Conservation (phyloP, 2,888 invertebrate genomes). For the Sinodicranocentrus sp. region DNA sequence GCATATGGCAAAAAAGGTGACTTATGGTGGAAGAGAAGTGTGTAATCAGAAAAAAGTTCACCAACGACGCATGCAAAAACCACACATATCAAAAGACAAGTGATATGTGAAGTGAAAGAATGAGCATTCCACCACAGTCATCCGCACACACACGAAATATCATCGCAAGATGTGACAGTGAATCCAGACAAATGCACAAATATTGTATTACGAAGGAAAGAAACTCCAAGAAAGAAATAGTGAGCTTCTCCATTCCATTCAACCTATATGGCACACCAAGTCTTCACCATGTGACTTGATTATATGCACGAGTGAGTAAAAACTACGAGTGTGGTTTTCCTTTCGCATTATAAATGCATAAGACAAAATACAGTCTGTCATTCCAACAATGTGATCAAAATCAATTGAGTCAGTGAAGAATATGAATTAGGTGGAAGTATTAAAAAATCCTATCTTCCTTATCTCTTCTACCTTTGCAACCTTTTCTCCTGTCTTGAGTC, state of each 20-base stretch:
- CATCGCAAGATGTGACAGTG: constrained; percentile 23
- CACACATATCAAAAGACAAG: constrained; percentile 14
- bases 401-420: constrained; percentile 18
- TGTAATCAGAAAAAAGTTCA: background rate
- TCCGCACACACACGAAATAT: background rate
- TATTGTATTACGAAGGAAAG: background rate
- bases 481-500: background rate
- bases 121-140: constrained; percentile 10
- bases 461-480: too few species aligned
- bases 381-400: constrained; percentile 21
- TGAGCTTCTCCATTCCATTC: too few species aligned
- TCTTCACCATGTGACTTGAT: constrained; percentile 17
- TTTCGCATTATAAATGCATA: background rate
- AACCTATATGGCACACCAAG: too few species aligned
- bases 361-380: background rate
- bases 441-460: too few species aligned
- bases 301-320: constrained; percentile 27
- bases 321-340: background rate
- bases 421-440: constrained; percentile 29
- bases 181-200: constrained; percentile 29
- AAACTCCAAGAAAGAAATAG: too few species aligned
- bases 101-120: constrained; percentile 13
- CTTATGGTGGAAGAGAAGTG: background rate
- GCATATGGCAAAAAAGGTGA: constrained; percentile 19
- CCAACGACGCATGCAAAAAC: too few species aligned